Evolutionary conservation across 2,113 vertebrate genomes (phyloP).

Genomic region (Accipiter cooperii): DNA sequence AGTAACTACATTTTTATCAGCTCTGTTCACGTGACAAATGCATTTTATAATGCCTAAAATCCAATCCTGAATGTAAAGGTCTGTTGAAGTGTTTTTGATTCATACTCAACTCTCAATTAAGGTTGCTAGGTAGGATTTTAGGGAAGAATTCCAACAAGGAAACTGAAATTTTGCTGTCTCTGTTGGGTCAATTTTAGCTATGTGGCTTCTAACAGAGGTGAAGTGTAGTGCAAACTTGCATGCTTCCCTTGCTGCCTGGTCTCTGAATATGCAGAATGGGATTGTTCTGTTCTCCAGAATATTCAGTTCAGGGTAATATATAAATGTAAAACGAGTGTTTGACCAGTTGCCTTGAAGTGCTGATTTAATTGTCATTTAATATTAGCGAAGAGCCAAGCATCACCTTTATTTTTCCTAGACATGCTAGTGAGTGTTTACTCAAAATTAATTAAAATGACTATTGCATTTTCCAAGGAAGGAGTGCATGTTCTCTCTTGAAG

Average conservation of each 20-base stretch:
- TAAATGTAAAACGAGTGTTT: background rate
- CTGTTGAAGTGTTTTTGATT: background rate
- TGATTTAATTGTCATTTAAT: background rate
- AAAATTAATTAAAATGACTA: background rate
- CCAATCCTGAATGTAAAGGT: background rate
- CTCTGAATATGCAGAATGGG: background rate
- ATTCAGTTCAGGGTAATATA: background rate
- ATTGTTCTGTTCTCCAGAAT: background rate
- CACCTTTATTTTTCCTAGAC: background rate
- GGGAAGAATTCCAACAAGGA: background rate
- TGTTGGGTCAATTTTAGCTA: background rate
- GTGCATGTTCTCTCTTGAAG: background rate
- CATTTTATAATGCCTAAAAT: background rate
- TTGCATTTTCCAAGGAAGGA: background rate
- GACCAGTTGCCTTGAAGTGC: background rate
- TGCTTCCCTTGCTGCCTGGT: background rate
- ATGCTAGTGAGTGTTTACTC: background rate
- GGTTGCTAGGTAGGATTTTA: background rate
- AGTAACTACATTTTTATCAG: background rate
- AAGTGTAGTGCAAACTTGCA: background rate
- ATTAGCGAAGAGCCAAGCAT: background rate
- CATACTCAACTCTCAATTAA: background rate
- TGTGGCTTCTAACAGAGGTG: background rate
- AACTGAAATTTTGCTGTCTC: background rate
- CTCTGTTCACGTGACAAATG: background rate